Conservation (phyloP, 2,113 vertebrate species). For the Chamaea fasciata region DNA sequence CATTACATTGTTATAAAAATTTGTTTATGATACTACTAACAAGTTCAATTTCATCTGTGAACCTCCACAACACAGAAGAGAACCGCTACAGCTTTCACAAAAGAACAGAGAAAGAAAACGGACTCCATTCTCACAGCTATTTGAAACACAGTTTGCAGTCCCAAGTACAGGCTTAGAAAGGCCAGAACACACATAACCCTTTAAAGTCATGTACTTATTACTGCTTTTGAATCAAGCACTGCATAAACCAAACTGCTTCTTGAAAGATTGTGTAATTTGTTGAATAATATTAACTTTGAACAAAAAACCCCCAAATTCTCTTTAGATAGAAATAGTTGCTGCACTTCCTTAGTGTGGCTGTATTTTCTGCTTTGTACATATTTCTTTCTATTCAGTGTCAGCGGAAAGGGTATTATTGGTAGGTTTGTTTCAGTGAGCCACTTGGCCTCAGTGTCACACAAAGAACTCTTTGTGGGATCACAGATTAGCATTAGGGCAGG, state of each 20-base stretch:
- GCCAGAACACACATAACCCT: background rate
- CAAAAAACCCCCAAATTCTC: background rate
- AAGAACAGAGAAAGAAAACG: background rate
- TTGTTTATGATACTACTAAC: background rate
- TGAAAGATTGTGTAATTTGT: background rate
- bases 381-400: slow-evolving; percentile 7
- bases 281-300: background rate
- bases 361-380: slow-evolving; percentile 9
- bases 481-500: slow-evolving; percentile 44
- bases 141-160: background rate
- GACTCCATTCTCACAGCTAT: background rate
- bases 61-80: background rate
- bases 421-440: slow-evolving; percentile 34
- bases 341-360: background rate
- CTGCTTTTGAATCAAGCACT: background rate
- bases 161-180: background rate
- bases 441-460: slow-evolving; percentile 3
- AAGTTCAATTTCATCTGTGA: background rate
- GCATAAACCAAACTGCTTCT: background rate
- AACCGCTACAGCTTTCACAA: background rate
- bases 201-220: background rate
- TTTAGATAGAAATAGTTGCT: background rate
- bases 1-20: background rate
- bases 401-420: slow-evolving; percentile 45
- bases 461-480: slow-evolving; percentile 54